Evolutionary conservation across 2,888 invertebrate species (phyloP).

Genomic region (Cylindroiulus punctatus): DNA sequence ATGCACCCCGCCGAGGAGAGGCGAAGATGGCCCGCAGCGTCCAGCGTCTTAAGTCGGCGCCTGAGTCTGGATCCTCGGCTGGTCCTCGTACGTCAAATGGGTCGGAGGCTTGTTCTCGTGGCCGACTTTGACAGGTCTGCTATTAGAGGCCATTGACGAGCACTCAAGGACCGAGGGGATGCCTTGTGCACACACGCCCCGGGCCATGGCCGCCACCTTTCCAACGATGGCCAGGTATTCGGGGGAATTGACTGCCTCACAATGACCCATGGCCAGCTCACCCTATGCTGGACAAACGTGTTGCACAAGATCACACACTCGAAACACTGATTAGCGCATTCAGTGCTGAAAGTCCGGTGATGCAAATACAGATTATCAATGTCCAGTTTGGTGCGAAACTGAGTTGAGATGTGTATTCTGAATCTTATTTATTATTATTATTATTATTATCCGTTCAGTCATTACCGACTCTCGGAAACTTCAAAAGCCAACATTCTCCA

Average conservation of each 20-base stretch:
- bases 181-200: constrained; percentile 35
- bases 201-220: constrained; percentile 31
- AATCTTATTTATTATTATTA: too few relatives aligned
- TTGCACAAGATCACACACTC: background rate
- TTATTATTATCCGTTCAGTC: too few relatives aligned
- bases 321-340: constrained; percentile 16
- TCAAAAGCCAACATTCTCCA: too few relatives aligned
- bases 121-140: constrained; percentile 28
- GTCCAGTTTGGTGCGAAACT: too few relatives aligned
- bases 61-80: constrained; percentile 26
- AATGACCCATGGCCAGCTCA: constrained; percentile 22
- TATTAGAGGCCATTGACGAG: constrained; percentile 44
- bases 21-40: constrained; percentile 39
- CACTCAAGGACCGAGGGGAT: constrained; percentile 41
- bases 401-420: too few relatives aligned
- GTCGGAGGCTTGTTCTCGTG: constrained; percentile 40
- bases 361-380: constrained; percentile 28
- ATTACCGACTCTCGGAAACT: too few relatives aligned
- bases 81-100: constrained; percentile 37
- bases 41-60: constrained; percentile 10
- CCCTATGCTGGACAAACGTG: background rate
- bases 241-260: constrained; percentile 39
- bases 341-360: constrained; percentile 15
- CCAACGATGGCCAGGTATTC: background rate
- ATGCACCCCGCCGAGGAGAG: constrained; percentile 45